Evolutionary conservation across 2,888 invertebrate genomes (phyloP), one percentile per base, ranked within the genome.

Genomic region (Heliconius charithonia): DNA sequence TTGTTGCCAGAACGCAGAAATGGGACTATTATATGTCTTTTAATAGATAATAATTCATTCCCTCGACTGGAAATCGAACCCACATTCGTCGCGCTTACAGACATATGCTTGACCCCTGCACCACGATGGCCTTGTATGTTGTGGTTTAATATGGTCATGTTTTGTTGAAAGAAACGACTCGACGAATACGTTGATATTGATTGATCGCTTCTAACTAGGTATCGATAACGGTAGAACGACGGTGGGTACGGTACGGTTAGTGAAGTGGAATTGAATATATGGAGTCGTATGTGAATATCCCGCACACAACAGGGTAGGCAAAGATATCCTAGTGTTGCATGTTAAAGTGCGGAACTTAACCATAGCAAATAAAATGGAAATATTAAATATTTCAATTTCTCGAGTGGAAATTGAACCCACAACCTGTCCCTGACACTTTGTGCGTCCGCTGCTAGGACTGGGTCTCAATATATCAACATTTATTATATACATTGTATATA

Each of bases 111-210:
- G 22, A 22, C n/a, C 13, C 13, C 22, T n/a, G 56, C 9, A 9
- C 56, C n/a, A 9, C 2, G 22, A 9, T 0, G 9, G 22, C 10
- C 22, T 59, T 59, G 16, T 45, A 16, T 13, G n/a, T 56, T 59
- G n/a, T 59, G 10, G 59, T 12, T n/a, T 10, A 59, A 9, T 29
- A 66, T 75, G n/a, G 22, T 51, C 67, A 72, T 77, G 56, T 74
- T 78, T 67, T 73, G n/a, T 73, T 41, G 22, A 25, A 25, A 63
- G 56, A 37, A 72, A 59, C 32, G 19, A 37, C 29, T 72, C 29
- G 6, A 72, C 72, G 32, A 29, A 59, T 9, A 56, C 22, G 37
- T 37, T 41, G 25, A 16, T 59, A 25, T 72, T 59, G n/a, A 72
- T 32, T 32, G 56, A 37, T 72, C 16, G 32, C 32, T 32, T 59